phyloP scores from a whole-genome alignment of 1,140 invertebrate species.

The Zeugodacus cucurbitae region DNA sequence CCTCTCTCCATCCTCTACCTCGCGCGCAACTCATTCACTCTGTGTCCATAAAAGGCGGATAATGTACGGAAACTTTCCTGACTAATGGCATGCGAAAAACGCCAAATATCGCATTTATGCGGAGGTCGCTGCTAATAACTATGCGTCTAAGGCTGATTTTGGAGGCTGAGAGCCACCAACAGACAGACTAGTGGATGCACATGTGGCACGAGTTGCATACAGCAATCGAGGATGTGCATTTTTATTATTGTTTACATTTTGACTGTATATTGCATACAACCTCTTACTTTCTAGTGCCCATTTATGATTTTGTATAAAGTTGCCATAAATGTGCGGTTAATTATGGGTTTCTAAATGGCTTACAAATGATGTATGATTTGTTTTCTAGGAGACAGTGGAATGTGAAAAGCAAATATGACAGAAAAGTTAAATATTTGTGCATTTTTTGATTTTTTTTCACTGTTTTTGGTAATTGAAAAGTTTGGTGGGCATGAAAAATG shows the following conservation, averaged over 20 bases:
- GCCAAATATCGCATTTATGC: neutral
- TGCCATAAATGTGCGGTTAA: slow-evolving; percentile 10
- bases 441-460: neutral
- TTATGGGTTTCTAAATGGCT: neutral
- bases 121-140: neutral
- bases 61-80: slow-evolving; percentile 15
- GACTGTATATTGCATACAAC: neutral
- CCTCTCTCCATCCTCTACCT: neutral
- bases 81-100: slow-evolving; percentile 31
- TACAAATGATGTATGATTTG: neutral
- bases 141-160: neutral
- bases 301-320: neutral
- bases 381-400: neutral
- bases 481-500: neutral
- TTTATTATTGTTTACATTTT: neutral
- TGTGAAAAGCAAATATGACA: neutral
- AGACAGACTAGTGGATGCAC: neutral
- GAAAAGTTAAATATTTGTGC: neutral
- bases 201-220: neutral
- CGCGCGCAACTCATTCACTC: neutral
- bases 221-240: neutral
- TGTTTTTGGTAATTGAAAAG: neutral
- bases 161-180: slow-evolving; percentile 11
- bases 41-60: slow-evolving; percentile 5
- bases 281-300: neutral